Conservation (phyloP, 1,140 invertebrate species). For the Danaus plexippus region DNA sequence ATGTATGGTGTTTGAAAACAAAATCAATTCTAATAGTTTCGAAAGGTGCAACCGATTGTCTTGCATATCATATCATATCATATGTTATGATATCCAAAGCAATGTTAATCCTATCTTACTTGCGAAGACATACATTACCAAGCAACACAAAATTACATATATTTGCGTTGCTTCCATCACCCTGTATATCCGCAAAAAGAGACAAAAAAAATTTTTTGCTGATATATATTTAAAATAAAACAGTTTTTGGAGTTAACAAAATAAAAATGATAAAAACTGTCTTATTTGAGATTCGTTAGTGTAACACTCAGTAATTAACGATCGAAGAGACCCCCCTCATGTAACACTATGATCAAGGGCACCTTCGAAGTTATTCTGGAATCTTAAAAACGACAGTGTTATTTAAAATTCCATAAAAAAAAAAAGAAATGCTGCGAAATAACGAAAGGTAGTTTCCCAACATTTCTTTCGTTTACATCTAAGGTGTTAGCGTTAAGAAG, state of each 20-base stretch:
- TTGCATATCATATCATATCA: no score
- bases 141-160: slow-evolving; percentile 16
- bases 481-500: slow-evolving; percentile 33
- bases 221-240: slow-evolving; percentile 19
- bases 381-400: slow-evolving; percentile 16
- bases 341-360: not conserved
- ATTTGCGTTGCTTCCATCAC: slow-evolving; percentile 23
- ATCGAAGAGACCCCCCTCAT: slow-evolving; percentile 25
- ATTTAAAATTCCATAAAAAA: slow-evolving; percentile 18
- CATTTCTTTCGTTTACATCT: slow-evolving; percentile 20
- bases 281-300: slow-evolving; percentile 24
- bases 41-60: no score
- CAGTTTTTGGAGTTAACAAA: slow-evolving; percentile 6
- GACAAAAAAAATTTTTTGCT: slow-evolving; percentile 9
- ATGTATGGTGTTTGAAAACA: no score
- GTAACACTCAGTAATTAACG: slow-evolving; percentile 39
- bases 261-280: slow-evolving; percentile 3
- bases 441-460: slow-evolving; percentile 1
- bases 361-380: slow-evolving; percentile 8
- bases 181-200: slow-evolving; percentile 31
- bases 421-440: slow-evolving; percentile 14
- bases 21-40: no score
- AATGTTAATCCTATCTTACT: slow-evolving; percentile 25
- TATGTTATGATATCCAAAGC: slow-evolving; percentile 12
- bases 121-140: slow-evolving; percentile 27